Base-by-base conservation (phyloP, 2,797 vertebrate species). In the Lates japonicus region DNA sequence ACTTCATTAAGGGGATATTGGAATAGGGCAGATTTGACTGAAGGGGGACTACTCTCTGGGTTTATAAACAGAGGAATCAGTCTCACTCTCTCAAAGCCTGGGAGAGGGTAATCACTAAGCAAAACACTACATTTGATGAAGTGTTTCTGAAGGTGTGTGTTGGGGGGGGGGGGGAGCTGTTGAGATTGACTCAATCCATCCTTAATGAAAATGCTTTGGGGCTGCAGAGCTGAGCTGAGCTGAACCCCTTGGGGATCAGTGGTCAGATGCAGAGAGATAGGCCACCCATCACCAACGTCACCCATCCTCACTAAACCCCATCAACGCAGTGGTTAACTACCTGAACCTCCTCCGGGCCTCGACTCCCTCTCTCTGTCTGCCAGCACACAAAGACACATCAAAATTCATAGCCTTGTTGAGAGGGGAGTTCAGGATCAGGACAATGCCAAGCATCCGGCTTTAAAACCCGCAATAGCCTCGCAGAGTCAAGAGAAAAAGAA, bases 41-140 rank as follows among this genome's bases (percentile, higher is more conserved):
- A 96, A 95, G 95, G 95, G 96, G 60, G 81, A 79, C 71, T 86
- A 25, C 82, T 83, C 77, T 2, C 93, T 94, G 96, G 96, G 95
- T 97, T 97, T 98, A 88, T 97, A 95, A 95, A 90, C 90, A 95
- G 93, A 96, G 95, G 96, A 92, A 95, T 94, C 92, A 92, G 92
- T 92, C 92, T 91, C 96, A 96, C 95, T 96, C 96, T 97, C 96
- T 97, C 96, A 97, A 95, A 96, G 97, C 96, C 96, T 96, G 94
- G 95, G 95, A 96, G 86, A 96, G 95, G 96, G 97, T 99, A 99
- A 99, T 98, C 98, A 97, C 97, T 98, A 98, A 99, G 98, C 98
- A 99, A 99, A 99, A 99, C 97, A 99, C 97, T 98, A 97, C 97
- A 98, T 98, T 97, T 98, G 97, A 99, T 99, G 97, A 99, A 98